A percentile compares a stretch with the other conserved stretches of the same genome.
phyloP scores from a whole-genome alignment of 1,140 invertebrate genomes.

The Drosophila varians region DNA sequence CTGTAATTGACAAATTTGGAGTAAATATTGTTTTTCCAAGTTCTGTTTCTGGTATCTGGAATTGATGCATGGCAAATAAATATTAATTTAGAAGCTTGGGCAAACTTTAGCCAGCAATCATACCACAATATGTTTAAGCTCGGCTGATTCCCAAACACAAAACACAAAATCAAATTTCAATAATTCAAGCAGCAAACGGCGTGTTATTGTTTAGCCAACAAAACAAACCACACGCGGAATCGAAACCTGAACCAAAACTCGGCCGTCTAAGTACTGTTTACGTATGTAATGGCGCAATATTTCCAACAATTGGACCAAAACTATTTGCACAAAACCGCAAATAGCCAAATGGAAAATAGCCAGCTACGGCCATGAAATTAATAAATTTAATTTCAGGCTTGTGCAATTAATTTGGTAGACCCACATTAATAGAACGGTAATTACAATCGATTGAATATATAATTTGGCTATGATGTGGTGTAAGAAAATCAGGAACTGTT shows the following conservation, averaged over 20 bases:
- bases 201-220: conserved; percentile 28
- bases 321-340: conserved; percentile 46
- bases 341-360: conserved; percentile 38
- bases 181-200: conserved; percentile 24
- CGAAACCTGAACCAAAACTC: conserved; percentile 15
- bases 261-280: conserved; percentile 4
- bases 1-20: neutral
- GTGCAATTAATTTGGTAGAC: conserved; percentile 9
- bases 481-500: neutral
- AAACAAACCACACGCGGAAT: conserved; percentile 15
- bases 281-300: conserved; percentile 45
- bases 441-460: conserved; percentile 2
- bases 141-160: conserved; percentile 15
- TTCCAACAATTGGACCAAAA: conserved; percentile 33
- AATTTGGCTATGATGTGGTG: neutral
- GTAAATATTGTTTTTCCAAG: neutral
- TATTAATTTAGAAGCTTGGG: conserved; percentile 1
- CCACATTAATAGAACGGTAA: conserved; percentile 3
- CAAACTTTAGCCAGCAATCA: conserved; percentile 14
- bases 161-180: conserved; percentile 38
- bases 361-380: conserved; percentile 15
- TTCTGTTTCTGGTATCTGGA: neutral
- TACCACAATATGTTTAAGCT: conserved; percentile 34
- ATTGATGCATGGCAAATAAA: conserved; percentile 1
- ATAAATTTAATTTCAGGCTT: conserved; percentile 41